Conservation (phyloP, 2,113 vertebrate species). For the Sceloporus undulatus region DNA sequence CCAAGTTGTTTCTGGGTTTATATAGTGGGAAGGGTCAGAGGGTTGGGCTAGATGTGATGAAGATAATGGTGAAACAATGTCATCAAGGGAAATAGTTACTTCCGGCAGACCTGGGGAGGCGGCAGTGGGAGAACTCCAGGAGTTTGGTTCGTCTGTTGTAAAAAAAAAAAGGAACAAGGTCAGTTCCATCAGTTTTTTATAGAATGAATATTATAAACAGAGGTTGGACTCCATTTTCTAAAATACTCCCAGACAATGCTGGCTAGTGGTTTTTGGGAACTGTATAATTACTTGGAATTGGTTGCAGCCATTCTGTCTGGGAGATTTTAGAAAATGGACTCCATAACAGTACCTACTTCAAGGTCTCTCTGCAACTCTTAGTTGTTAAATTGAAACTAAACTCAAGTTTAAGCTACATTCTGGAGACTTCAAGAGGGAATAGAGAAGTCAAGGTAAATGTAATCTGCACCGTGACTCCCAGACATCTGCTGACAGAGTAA, state of each 20-base stretch:
- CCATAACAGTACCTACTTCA: neutral
- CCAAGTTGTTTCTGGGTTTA: constrained; percentile 87
- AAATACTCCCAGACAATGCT: too few species aligned
- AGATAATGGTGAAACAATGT: constrained; percentile 89
- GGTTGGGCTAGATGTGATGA: constrained; percentile 92
- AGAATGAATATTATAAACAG: neutral
- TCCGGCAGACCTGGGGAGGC: constrained; percentile 96
- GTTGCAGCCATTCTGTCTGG: neutral
- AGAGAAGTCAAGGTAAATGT: too few species aligned
- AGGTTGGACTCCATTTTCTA: too few species aligned
- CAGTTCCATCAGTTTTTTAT: neutral
- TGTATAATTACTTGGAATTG: too few species aligned
- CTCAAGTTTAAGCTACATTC: neutral
- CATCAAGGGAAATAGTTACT: constrained; percentile 90
- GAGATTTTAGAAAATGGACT: neutral
- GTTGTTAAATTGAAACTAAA: neutral
- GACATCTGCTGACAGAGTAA: neutral
- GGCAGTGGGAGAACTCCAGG: constrained; percentile 94
- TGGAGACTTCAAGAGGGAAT: too few species aligned
- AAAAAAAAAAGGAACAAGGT: constrained; percentile 56
- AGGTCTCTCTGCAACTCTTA: neutral
- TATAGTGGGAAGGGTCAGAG: constrained; percentile 90
- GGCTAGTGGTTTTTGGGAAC: too few species aligned
- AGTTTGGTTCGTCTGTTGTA: constrained; percentile 90
- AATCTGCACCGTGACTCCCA: too few species aligned